Evolutionary conservation across 2,888 invertebrate genomes (phyloP), one percentile per base, ranked within the genome.

Genomic region (Pemphredon lugubris): DNA sequence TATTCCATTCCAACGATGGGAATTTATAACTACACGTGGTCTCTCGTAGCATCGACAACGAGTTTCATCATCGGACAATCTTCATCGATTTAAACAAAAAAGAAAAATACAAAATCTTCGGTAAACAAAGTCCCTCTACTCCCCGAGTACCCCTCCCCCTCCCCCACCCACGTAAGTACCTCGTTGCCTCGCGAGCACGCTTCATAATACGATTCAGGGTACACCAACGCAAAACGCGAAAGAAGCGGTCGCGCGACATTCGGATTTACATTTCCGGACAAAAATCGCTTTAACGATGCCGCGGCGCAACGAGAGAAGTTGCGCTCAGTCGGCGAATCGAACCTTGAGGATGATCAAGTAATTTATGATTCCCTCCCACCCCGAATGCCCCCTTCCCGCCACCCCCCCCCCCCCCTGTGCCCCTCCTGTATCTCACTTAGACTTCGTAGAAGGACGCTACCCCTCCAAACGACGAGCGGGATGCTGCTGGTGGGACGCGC

Each of bases 391-490:
- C 44, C 37, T 18, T 26, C 13, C 42, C 26, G 13, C 23, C 45
- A 1, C 32, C 9, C 9, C 32, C 39, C 34, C 45, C 3, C 13
- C 16, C 39, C 7, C 34, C 61, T 16, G 30, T 21, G 37, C 45
- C 40, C 45, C 51, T 39, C 40, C 47, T 69, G 58, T 61, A 55
- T 72, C 75, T 75, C 77, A 60, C 75, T 79, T 81, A 71, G 79
- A 79, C 81, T 83, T 82, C 75, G 77, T 77, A 81, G 83, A 84
- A 85, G 83, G 81, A 74, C 79, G 81, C 85, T 83, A 85, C 84
- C 87, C 83, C 84, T 85, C 83, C 83, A 82, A 83, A 82, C 83
- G 81, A 77, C 77, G 81, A 83, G 84, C 84, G 84, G 82, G 86
- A 84, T 85, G 84, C 86, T 84, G 86, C 80, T 72, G 84, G 82